Evolutionary conservation across 2,888 invertebrate genomes (phyloP).

Genomic region (Cosmopolites sordidus): DNA sequence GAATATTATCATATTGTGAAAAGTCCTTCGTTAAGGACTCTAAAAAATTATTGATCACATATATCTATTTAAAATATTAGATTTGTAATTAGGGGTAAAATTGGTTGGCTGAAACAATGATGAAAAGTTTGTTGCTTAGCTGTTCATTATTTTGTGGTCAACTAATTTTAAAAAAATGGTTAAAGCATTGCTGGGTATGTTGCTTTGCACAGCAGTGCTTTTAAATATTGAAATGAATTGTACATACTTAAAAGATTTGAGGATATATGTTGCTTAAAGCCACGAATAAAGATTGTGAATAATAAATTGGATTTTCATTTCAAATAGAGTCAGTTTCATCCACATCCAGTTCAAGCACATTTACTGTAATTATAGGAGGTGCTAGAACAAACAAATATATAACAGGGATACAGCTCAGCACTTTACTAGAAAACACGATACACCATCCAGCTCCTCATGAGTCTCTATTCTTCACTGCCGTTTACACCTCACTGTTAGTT

Average conservation of each 20-base stretch:
- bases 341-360: too few species aligned
- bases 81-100: not conserved
- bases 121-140: constrained; percentile 15
- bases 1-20: not conserved
- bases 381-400: too few species aligned
- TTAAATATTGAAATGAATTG: not conserved
- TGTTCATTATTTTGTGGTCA: not conserved
- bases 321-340: too few species aligned
- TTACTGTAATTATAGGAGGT: too few species aligned
- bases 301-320: too few species aligned
- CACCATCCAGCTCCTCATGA: too few species aligned
- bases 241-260: not conserved
- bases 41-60: not conserved
- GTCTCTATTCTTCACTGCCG: too few species aligned
- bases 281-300: not conserved
- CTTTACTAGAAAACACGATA: too few species aligned
- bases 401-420: too few species aligned
- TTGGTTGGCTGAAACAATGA: not conserved
- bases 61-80: not conserved
- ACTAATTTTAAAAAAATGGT: not conserved
- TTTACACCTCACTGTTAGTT: too few species aligned
- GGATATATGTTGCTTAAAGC: not conserved
- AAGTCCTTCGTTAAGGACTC: not conserved
- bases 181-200: constrained; percentile 34
- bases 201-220: constrained; percentile 35